A percentile compares a stretch with the other conserved stretches of the same genome.
Conservation (phyloP, 2,113 vertebrate genomes). For the rat (Rattus norvegicus) region GRCr8 NC_086029.1:76844501-76845000, state of each 20-base stretch:
- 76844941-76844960: slow-evolving; percentile 22
- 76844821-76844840: background rate
- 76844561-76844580: slow-evolving; percentile 28
- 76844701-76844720: background rate
- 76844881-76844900: background rate
- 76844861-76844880: slow-evolving; percentile 19
- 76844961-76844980: slow-evolving; percentile 19
- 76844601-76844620: background rate
- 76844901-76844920: slow-evolving; percentile 19
- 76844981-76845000: background rate
- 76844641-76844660: background rate
- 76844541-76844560: background rate
- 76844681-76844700: background rate
- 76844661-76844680: background rate
- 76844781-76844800: background rate
- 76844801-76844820: background rate
- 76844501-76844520: background rate
- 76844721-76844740: slow-evolving; percentile 45
- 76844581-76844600: background rate
- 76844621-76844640: background rate
- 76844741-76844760: slow-evolving; percentile 22
- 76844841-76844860: slow-evolving; percentile 41
- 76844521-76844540: slow-evolving; percentile 22
- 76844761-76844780: background rate
- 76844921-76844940: slow-evolving; percentile 41